These are phyloP conservation scores for Tapirus indicus DNA, from an alignment of 2,797 vertebrate genomes.

Conservation along the genomic window DNA sequence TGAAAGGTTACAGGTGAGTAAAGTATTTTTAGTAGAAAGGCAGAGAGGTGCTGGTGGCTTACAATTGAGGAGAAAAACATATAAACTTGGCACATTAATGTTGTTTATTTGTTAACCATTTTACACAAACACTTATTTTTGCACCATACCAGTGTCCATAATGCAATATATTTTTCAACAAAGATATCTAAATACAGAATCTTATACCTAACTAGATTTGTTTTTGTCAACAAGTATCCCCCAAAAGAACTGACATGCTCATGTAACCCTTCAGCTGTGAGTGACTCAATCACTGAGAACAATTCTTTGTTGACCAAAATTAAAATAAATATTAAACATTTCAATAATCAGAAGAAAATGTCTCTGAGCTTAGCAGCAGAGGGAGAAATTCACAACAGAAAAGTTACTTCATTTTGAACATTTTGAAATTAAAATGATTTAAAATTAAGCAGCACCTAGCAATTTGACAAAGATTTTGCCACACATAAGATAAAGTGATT, in stretches of 20 bases:
- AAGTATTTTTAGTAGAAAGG: not conserved
- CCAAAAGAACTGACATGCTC: not conserved
- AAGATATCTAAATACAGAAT: not conserved
- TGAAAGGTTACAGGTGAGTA: not conserved
- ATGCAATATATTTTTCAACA: not conserved
- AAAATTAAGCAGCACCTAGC: not conserved
- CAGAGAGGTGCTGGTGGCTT: not conserved
- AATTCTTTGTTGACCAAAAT: not conserved
- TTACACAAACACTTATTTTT: not conserved
- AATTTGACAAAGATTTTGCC: not conserved
- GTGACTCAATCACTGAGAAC: not conserved
- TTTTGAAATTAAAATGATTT: not conserved
- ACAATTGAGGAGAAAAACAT: not conserved
- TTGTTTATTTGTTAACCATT: not conserved
- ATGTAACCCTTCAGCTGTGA: not conserved
- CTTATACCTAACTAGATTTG: not conserved
- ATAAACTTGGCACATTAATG: not conserved
- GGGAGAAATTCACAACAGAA: not conserved
- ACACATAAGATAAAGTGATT: not conserved
- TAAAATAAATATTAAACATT: not conserved
- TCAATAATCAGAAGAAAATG: not conserved
- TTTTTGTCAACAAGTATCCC: not conserved
- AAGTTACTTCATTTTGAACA: not conserved
- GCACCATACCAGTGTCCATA: not conserved
- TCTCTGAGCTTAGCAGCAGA: not conserved